Evolutionary conservation across 2,113 vertebrate genomes (phyloP), one percentile per base, ranked within the genome.

Genomic region (Eleginops maclovinus): DNA sequence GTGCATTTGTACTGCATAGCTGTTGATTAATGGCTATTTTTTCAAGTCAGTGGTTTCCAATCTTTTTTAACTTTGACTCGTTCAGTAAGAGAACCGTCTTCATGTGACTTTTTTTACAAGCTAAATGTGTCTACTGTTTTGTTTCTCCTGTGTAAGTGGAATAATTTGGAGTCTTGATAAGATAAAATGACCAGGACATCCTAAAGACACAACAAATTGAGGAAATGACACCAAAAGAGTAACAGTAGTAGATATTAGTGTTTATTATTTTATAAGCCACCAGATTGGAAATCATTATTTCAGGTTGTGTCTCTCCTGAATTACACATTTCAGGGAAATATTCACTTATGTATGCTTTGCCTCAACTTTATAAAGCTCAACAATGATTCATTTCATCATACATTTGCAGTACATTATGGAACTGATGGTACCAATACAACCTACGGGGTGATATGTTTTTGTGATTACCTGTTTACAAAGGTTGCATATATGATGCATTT

Each of bases 21-120:
- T 54, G 36, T 59, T 68, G 68, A 16, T 49, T 77, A 17, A 46
- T 14, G 72, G 44, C 9, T 9, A 17, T 12, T 15, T 41, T 70
- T 83, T 50, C 13, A 59, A 63, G 4, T 53, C 10, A 11, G 1
- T 17, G 12, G 10, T 70, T 63, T 26, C 26, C 24, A 63, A 8
- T 46, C 2, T 53, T 24, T 66, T 26, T 60, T 19, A 36, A 5
- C 19, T 36, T 21, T 6, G 19, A 40, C 7, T 15, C 13, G 10
- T 24, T 41, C 4, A 47, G 41, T 49, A 3, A 1, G 21, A 44
- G 13, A 9, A 55, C 1, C 41, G 21, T 64, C 16, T 58, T 55
- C 51, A 36, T 31, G 21, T 0, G 6, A 26, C 3, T 43, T n/a
- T 9, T 2, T 10, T 54, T 21, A 13, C 9, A 5, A 41, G 62